These are phyloP conservation scores for Arenicola marina DNA, from an alignment of 2,888 invertebrate species.

Conservation along the genomic window DNA sequence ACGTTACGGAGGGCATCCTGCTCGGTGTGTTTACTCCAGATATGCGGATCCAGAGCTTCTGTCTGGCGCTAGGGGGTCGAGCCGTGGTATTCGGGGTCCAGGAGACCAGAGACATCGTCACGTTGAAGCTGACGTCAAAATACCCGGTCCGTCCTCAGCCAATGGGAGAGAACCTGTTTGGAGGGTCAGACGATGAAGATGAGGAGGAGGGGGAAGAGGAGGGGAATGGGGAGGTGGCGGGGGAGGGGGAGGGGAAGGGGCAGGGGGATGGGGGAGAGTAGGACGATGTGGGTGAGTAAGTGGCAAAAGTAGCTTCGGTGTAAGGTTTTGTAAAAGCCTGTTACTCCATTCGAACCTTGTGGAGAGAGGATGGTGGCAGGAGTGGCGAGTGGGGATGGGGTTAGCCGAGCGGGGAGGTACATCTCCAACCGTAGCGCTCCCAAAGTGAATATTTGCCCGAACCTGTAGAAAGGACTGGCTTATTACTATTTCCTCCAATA, in stretches of 20 bases:
- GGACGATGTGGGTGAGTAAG: no score
- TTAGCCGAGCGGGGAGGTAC: no score
- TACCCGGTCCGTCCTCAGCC: background rate
- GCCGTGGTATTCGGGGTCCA: constrained; percentile 50
- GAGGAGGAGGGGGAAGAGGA: constrained; percentile 12
- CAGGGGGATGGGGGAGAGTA: no score
- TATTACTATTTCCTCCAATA: no score
- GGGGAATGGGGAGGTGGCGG: background rate
- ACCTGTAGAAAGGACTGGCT: no score
- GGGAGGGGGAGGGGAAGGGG: background rate
- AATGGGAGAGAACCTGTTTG: constrained; percentile 26
- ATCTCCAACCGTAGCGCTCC: no score
- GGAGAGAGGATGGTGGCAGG: no score
- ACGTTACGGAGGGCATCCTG: constrained; percentile 43
- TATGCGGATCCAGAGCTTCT: constrained; percentile 47
- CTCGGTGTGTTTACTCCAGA: constrained; percentile 56
- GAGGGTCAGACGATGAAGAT: constrained; percentile 27
- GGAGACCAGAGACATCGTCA: constrained; percentile 45
- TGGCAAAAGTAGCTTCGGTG: no score
- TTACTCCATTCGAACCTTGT: no score
- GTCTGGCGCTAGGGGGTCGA: constrained; percentile 44
- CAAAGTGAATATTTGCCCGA: no score
- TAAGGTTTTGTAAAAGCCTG: no score
- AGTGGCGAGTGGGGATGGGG: no score
- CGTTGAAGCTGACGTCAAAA: constrained; percentile 18